Percentiles rank a stretch among this genome's conserved stretches.
These are phyloP conservation scores for Streptopelia turtur DNA, from an alignment of 2,797 vertebrate species.

Conservation along the genomic window DNA sequence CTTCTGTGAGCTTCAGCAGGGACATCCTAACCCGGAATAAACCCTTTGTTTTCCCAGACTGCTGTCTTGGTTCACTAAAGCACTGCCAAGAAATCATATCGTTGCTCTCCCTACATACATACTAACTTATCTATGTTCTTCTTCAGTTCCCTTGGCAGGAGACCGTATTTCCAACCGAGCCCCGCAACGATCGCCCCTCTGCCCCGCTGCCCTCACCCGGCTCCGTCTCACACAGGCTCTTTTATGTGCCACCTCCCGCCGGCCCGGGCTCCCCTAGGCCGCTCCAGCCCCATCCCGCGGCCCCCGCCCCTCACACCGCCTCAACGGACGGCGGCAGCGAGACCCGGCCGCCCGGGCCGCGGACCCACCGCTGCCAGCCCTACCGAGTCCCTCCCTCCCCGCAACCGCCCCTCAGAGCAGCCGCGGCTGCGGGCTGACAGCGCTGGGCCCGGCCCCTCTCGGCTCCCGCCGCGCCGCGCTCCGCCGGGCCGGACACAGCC, in stretches of 20 bases:
- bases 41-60: accelerated
- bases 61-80: background rate
- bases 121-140: background rate
- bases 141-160: background rate
- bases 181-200: background rate
- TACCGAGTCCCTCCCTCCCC: background rate
- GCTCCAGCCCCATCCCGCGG: background rate
- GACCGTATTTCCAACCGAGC: background rate
- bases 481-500: background rate
- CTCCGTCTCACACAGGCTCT: background rate
- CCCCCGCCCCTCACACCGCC: background rate
- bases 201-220: background rate
- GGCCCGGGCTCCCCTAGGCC: background rate
- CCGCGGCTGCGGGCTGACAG: background rate
- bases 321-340: background rate
- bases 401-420: background rate
- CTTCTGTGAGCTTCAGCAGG: background rate
- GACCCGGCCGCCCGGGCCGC: background rate
- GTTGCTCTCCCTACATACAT: background rate
- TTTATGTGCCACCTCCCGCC: background rate
- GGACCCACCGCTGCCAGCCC: too few relatives aligned
- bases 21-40: background rate
- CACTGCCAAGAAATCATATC: background rate
- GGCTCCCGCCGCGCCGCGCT: background rate
- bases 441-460: background rate